Base-by-base conservation (phyloP, 2,113 vertebrate species). In the Aspidoscelis tigris region DNA sequence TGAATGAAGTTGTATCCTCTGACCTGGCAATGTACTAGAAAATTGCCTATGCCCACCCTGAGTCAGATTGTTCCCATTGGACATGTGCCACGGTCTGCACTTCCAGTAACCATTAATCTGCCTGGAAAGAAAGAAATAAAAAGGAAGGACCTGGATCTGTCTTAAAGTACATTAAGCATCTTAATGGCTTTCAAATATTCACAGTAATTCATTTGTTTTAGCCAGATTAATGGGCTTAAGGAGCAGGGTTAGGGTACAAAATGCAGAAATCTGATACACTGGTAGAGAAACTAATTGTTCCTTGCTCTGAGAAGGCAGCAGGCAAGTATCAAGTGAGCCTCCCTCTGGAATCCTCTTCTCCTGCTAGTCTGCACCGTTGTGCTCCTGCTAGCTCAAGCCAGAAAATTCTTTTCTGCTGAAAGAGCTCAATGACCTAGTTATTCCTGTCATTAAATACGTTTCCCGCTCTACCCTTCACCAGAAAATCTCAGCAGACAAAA, bases 41-140 rank as follows among this genome's bases (percentile, higher is more conserved):
- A 80, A 86, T 83, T 80, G n/a, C 24, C 75, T 89, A 81, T 75
- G 65, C 16, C 21, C 66, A 86, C n/a, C 1, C 26, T 78, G 39
- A 81, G 55, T 66, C 55, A 79, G 53, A 66, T 77, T 70, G 76
- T 85, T 85, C 83, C 83, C 77, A 80, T 80, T 85, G 76, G 83
- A 80, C 70, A 64, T 0, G 0, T 64, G 55, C 33, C 81, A 86
- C 33, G 4, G 26, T 43, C n/a, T 70, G 69, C 53, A 72, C 78
- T 64, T 47, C 39, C 75, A 81, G 12, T 16, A 68, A 73, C 65
- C 81, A 80, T 69, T 86, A 3, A 81, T 87, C 22, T 76, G 84
- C 70, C 74, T 44, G 44, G 78, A 77, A 84, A 77, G 20, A 58
- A 82, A 64, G 55, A 74, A 26, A 39, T 80, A 50, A 75, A 61